phyloP scores from a whole-genome alignment of 1,140 invertebrate genomes.

The Saccostrea glomerata region DNA sequence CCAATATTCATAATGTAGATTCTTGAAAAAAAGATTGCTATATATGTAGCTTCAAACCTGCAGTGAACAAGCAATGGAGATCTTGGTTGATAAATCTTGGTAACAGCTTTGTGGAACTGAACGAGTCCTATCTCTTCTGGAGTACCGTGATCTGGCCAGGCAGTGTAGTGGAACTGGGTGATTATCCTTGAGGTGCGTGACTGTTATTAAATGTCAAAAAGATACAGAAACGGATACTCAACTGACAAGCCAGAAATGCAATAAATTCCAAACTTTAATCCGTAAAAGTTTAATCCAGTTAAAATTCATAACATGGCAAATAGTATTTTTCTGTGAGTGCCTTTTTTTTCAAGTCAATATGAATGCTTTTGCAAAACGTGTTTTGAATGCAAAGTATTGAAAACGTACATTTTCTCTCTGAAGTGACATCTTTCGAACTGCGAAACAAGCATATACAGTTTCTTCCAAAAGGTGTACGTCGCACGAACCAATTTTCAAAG shows the following conservation, averaged over 20 bases:
- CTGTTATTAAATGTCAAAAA: background rate
- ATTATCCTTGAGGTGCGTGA: slow-evolving; percentile 1
- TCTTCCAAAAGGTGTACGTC: background rate
- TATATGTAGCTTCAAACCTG: background rate
- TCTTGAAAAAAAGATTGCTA: no score
- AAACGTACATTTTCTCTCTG: background rate
- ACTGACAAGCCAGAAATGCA: background rate
- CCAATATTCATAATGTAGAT: no score
- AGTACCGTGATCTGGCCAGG: slow-evolving; percentile 49
- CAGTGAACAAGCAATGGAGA: background rate
- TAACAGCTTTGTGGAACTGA: slow-evolving; percentile 36
- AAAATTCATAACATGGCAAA: no score
- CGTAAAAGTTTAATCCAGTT: no score
- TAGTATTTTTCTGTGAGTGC: no score
- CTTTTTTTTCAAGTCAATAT: background rate
- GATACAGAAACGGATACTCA: background rate
- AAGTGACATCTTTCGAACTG: background rate
- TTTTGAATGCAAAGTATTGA: no score
- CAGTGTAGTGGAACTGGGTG: slow-evolving; percentile 40
- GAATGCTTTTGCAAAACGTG: background rate
- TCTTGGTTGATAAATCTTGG: background rate
- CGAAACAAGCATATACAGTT: background rate
- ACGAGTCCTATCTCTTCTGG: slow-evolving; percentile 33
- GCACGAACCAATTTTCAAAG: background rate
- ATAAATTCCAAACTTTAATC: background rate